Evolutionary conservation across 2,888 invertebrate genomes (phyloP).

Genomic region (Erebia aethiops): DNA sequence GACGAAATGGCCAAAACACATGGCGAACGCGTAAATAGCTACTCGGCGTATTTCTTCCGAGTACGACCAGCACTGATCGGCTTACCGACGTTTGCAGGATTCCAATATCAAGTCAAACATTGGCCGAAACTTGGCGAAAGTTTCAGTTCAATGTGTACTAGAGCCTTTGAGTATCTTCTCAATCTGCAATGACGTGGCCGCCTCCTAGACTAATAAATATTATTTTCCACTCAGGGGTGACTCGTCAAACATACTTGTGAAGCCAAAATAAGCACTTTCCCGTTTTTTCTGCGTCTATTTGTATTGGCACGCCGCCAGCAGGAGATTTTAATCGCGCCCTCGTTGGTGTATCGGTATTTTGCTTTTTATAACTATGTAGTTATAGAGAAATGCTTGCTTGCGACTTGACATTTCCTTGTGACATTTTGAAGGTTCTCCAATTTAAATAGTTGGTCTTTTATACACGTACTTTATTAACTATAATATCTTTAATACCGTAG

Average conservation of each 20-base stretch:
- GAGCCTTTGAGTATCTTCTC: background rate
- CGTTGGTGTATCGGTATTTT: slow-evolving; percentile 29
- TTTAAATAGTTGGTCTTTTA: background rate
- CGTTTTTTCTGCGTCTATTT: slow-evolving; percentile 36
- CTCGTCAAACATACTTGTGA: slow-evolving; percentile 38
- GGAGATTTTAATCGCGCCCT: slow-evolving; percentile 38
- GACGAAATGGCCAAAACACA: no score
- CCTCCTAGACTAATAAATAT: slow-evolving; percentile 33
- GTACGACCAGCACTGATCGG: no score
- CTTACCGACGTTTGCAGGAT: no score
- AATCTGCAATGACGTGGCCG: background rate
- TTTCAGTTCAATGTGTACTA: no score
- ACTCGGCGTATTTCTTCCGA: no score
- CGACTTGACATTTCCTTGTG: slow-evolving; percentile 17
- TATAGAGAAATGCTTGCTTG: slow-evolving; percentile 18
- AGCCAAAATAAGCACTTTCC: slow-evolving; percentile 40
- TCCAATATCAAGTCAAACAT: no score
- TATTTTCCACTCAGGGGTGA: slow-evolving; percentile 36
- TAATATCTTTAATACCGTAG: no score
- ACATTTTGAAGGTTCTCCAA: background rate
- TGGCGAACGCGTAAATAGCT: no score
- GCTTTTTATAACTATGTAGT: slow-evolving; percentile 2
- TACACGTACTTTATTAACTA: no score
- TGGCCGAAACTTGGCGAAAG: no score
- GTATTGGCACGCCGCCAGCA: slow-evolving; percentile 35